Conservation (phyloP, 35 echinoderm and acorn worm genomes). For the Strongylocentrotus purpuratus region DNA sequence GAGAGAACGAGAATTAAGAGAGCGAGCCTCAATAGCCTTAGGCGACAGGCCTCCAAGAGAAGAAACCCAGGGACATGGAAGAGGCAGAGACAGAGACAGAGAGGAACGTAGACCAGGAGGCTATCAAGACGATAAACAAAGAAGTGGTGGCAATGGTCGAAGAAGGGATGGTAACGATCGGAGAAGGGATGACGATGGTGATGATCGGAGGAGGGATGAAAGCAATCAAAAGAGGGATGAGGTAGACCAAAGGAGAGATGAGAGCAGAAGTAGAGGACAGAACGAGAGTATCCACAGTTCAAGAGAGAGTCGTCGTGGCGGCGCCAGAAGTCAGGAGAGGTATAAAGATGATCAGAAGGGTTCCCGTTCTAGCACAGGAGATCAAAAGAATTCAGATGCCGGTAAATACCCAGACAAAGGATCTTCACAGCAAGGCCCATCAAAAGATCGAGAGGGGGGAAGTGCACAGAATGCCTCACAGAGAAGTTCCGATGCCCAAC, state of each 20-base stretch:
- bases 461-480: too few relatives aligned
- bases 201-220: too few relatives aligned
- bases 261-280: not conserved
- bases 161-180: not conserved
- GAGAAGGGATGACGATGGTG: not conserved
- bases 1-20: not conserved
- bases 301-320: not conserved
- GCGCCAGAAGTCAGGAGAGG: not conserved
- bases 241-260: not conserved
- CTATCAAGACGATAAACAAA: not conserved
- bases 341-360: not conserved
- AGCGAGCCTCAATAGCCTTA: not conserved
- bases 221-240: too few relatives aligned
- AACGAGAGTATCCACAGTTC: not conserved
- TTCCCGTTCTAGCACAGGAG: not conserved
- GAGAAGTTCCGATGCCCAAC: not conserved
- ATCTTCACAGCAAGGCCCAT: not conserved
- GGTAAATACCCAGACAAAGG: not conserved
- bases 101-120: not conserved
- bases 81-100: not conserved
- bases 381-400: not conserved
- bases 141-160: not conserved
- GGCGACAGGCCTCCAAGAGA: not conserved
- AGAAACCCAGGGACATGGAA: too few relatives aligned
- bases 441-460: not conserved